Evolutionary conservation across 2,113 vertebrate genomes (phyloP).

Genomic region (Oreochromis spilurus): DNA sequence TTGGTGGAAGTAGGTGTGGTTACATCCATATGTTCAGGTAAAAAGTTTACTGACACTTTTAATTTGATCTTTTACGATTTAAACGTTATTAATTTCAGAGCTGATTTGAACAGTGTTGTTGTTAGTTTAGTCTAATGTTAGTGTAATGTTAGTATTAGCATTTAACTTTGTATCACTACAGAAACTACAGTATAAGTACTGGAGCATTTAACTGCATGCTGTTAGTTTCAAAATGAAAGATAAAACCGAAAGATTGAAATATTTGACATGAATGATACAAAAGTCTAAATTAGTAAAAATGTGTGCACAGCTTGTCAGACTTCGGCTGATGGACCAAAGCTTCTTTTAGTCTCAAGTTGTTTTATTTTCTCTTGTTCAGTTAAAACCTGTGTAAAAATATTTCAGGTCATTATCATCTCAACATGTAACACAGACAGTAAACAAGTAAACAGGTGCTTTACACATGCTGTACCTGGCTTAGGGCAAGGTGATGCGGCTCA

Average conservation of each 20-base stretch:
- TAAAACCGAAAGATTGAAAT: neutral
- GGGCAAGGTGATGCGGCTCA: conserved; percentile 72
- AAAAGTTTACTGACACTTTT: neutral
- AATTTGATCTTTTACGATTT: neutral
- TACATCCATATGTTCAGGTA: neutral
- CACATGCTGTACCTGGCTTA: conserved; percentile 83
- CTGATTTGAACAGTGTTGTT: neutral
- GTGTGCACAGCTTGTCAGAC: neutral
- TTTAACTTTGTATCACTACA: neutral
- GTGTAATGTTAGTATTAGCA: neutral
- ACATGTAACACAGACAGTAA: conserved; percentile 27
- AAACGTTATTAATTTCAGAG: neutral
- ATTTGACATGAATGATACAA: neutral
- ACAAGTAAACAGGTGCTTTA: conserved; percentile 65
- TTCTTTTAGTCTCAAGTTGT: neutral
- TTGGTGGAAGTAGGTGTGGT: neutral
- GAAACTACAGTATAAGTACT: neutral
- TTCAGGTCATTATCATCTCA: neutral
- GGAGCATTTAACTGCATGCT: neutral
- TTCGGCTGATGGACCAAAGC: neutral
- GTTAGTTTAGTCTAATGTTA: neutral
- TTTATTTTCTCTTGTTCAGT: neutral
- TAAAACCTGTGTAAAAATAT: conserved; percentile 29
- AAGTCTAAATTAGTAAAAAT: neutral
- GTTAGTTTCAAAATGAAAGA: neutral